These are phyloP conservation scores for Loriculus beryllinus DNA, from an alignment of 2,797 vertebrate species.

Conservation along the genomic window DNA sequence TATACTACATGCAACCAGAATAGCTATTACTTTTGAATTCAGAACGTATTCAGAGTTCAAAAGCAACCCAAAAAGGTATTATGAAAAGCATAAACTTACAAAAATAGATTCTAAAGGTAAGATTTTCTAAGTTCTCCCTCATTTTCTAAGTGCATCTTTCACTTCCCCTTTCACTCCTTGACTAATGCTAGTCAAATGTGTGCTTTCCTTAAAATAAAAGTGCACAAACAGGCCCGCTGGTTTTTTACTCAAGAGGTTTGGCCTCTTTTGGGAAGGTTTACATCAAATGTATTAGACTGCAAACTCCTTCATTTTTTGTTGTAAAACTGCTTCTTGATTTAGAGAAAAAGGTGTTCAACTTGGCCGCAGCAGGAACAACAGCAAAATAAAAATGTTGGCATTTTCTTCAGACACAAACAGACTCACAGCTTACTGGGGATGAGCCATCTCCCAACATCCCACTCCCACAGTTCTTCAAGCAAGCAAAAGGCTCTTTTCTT, in stretches of 20 bases:
- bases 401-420: background rate
- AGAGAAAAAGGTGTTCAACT: background rate
- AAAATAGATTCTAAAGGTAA: background rate
- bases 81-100: accelerated
- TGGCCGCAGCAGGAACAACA: background rate
- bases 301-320: background rate
- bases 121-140: background rate
- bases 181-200: background rate
- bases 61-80: background rate
- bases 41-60: background rate
- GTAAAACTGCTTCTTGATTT: background rate
- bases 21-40: background rate
- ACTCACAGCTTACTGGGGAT: background rate
- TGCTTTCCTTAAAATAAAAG: background rate
- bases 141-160: background rate
- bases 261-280: background rate
- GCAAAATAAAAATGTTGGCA: background rate
- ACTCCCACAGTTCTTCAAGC: background rate
- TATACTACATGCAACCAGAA: background rate
- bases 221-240: background rate
- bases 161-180: background rate
- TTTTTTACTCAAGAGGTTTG: background rate
- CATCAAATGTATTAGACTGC: background rate
- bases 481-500: background rate
- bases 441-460: background rate